A percentile compares a stretch with the other conserved stretches of the same genome.
Evolutionary conservation across 2,888 invertebrate genomes (phyloP).

Genomic region (Leucozona laternaria): DNA sequence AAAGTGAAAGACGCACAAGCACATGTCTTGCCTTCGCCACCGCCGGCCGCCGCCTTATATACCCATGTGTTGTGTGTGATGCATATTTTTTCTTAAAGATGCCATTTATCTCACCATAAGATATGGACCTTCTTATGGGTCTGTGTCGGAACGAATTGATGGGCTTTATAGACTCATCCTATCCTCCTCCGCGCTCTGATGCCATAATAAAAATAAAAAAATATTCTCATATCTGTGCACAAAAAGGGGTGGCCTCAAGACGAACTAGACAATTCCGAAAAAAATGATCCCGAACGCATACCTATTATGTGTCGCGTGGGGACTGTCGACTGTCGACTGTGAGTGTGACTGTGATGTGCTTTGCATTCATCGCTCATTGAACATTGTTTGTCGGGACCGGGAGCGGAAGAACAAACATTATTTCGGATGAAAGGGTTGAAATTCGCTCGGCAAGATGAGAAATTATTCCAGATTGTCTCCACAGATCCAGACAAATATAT

Average conservation of each 20-base stretch:
- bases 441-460: constrained; percentile 63
- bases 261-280: constrained; percentile 17
- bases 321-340: too few species aligned
- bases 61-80: constrained; percentile 28
- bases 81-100: constrained; percentile 55
- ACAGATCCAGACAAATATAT: constrained; percentile 74
- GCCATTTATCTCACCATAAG: constrained; percentile 75
- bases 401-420: constrained; percentile 6
- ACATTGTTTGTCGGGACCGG: constrained; percentile 20
- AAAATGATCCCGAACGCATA: constrained; percentile 62
- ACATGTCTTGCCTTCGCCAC: not conserved
- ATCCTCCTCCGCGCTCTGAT: not conserved
- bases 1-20: constrained; percentile 4
- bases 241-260: constrained; percentile 46
- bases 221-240: not conserved
- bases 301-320: constrained; percentile 56
- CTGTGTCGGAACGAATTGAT: constrained; percentile 65
- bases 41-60: not conserved
- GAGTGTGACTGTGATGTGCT: constrained; percentile 23
- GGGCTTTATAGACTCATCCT: constrained; percentile 51
- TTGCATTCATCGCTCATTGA: constrained; percentile 49
- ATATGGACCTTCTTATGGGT: constrained; percentile 45
- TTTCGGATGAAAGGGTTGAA: constrained; percentile 45
- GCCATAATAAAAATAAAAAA: constrained; percentile 16
- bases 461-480: constrained; percentile 71